phyloP scores from a whole-genome alignment of 2,888 invertebrate genomes.

The Pelosia muscerda region DNA sequence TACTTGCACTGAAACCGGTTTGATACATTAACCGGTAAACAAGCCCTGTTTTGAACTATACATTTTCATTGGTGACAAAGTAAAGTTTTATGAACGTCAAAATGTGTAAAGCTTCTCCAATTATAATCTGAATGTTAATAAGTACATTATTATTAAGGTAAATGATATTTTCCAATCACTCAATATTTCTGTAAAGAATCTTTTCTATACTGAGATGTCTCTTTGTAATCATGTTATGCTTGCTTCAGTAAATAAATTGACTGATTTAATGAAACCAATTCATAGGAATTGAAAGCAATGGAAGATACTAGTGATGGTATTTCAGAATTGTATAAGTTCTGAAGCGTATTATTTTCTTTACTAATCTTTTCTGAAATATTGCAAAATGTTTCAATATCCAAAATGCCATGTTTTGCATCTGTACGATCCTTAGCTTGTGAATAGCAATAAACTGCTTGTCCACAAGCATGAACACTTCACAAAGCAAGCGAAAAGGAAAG shows the following conservation, averaged over 20 bases:
- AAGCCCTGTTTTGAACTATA: too few species aligned
- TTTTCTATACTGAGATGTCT: background rate
- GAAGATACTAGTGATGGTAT: background rate
- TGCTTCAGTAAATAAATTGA: too few species aligned
- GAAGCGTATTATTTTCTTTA: background rate
- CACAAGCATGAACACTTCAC: slow-evolving; percentile 40
- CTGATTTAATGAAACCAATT: too few species aligned
- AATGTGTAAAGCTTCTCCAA: too few species aligned
- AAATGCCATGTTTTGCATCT: slow-evolving; percentile 33
- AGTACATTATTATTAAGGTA: too few species aligned
- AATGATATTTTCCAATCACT: too few species aligned
- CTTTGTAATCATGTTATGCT: background rate
- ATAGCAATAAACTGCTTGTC: slow-evolving; percentile 35
- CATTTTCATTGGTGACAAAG: too few species aligned
- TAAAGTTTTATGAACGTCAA: too few species aligned
- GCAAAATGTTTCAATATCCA: background rate
- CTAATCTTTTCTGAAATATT: background rate
- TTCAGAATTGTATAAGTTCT: background rate
- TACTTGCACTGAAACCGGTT: too few species aligned
- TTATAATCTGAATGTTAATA: too few species aligned
- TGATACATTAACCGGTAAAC: too few species aligned
- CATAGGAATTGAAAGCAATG: background rate
- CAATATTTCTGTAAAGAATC: too few species aligned
- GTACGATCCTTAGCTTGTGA: slow-evolving; percentile 29
- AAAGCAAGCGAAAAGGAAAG: slow-evolving; percentile 43